Base-by-base conservation (phyloP, 2,888 invertebrate species). In the Nipponacmea schrenckii region DNA sequence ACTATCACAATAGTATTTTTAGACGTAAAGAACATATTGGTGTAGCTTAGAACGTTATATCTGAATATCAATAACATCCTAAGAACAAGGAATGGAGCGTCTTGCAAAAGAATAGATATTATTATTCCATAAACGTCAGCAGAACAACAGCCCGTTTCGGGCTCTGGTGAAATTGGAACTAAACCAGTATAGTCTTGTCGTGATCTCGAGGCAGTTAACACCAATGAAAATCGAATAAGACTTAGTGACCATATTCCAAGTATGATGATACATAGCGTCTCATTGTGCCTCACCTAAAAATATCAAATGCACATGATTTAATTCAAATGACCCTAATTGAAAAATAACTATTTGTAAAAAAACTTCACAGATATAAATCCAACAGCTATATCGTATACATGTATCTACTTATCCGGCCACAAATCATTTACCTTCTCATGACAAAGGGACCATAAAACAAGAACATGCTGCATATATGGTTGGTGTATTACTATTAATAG, bases 1-100 rank as follows among this genome's bases (percentile, higher is more conserved):
- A 96, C 89, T 76, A 97, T 96, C 31, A 97, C 96, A 87, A 96
- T 89, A 0, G 94, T 94, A 84, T 95, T 96, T 90, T 96, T 95
- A 90, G 96, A 96, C 0, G 97, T 96, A 90, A 97, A 97, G 90
- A 97, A 97, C 79, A 97, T 95, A 88, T 97, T 97, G 93, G 97
- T 97, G 86, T 97, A 97, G 84, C 95, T 96, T 79, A 96, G 93
- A 48, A 97, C 95, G 79, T 93, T 92, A 89, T 95, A 96, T 84
- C 95, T 94, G 20, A 94, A 92, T 74, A 97, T 96, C 65, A 97
- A 93, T 62, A 96, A 91, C 89, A 83, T 91, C 0, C 96, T 90
- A 86, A 96, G 95, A 0, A 94, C 94, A 10, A 96, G 90, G 89
- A 96, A 96, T 0, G 96, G 96, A 0, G 94, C 95, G 85, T 96